Evolutionary conservation across 2,113 vertebrate genomes (phyloP), one percentile per base, ranked within the genome.

Genomic region (Arenaria interpres): DNA sequence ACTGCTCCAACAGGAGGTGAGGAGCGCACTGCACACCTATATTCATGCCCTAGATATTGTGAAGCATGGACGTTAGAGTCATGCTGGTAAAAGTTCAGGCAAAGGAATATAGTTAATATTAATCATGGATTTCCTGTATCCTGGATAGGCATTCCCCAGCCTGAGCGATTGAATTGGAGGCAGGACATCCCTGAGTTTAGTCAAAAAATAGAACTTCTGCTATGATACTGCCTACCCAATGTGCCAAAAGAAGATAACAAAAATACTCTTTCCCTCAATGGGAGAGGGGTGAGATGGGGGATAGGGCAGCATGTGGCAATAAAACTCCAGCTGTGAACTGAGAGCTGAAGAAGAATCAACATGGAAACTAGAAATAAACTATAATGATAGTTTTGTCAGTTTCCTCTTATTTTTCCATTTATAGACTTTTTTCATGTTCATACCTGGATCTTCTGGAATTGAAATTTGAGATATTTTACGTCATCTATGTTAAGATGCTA

Each of bases 21-120:
- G 27, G 20, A 63, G 7, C 0, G 0, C 6, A 12, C 10, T 59
- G 11, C 32, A 59, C 6, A n/a, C 37, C 24, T 7, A 2, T n/a
- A 20, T 37, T 75, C 16, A 54, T 28, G 25, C 12, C 4, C 4
- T 43, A 17, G 63, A 22, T 84, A 48, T 45, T 66, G 22, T 35
- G 23, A 19, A 66, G 6, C 10, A 1, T 43, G n/a, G 25, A 51
- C 56, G 35, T 75, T 68, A 81, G 27, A 20, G 11, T 60, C 12
- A 6, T 53, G 35, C 56, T 82, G 30, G 10, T 21, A 72, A 66
- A 59, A 14, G 13, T 64, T 88, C 45, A 63, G 33, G 14, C 45
- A 59, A 32, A 45, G 9, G 41, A 77, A 51, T 62, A 3, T 18
- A 60, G 28, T 73, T 69, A 71, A 39, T 39, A 87, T 59, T 75